Conservation (phyloP, 2,888 invertebrate species). For the Xiphydria camelus region DNA sequence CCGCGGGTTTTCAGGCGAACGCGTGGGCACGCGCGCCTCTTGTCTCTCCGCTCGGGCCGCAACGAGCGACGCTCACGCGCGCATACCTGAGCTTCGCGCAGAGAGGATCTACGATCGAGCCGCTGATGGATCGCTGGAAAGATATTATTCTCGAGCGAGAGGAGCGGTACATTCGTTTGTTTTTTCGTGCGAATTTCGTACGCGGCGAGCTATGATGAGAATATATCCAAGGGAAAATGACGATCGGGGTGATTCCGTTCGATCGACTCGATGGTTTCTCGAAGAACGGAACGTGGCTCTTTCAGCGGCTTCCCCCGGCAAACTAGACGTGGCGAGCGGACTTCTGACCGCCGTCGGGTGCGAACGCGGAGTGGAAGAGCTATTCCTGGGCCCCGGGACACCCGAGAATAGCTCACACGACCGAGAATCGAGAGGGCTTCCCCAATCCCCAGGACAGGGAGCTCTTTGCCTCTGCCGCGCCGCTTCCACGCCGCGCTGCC, state of each 20-base stretch:
- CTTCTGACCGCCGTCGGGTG: slow-evolving; percentile 18
- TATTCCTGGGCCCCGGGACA: slow-evolving; percentile 40
- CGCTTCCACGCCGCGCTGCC: slow-evolving; percentile 18
- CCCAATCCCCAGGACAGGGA: slow-evolving; percentile 34
- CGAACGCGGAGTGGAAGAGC: slow-evolving; percentile 24
- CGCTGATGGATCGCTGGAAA: slow-evolving; percentile 16
- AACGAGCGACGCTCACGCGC: slow-evolving; percentile 29
- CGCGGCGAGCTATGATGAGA: too few relatives aligned
- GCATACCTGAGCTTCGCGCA: slow-evolving; percentile 25
- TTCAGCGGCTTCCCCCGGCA: too few relatives aligned
- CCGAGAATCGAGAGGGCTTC: slow-evolving; percentile 37
- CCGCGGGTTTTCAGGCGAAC: slow-evolving; percentile 10
- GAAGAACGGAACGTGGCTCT: too few relatives aligned
- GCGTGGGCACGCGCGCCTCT: slow-evolving; percentile 33
- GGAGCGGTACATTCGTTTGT: too few relatives aligned
- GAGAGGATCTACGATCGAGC: slow-evolving; percentile 23
- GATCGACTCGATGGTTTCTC: too few relatives aligned
- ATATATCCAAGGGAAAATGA: too few relatives aligned
- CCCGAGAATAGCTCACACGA: slow-evolving; percentile 37
- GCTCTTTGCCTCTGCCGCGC: slow-evolving; percentile 6
- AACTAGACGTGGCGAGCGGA: slow-evolving; percentile 21
- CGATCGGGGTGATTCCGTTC: too few relatives aligned
- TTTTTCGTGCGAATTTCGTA: too few relatives aligned
- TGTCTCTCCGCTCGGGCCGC: slow-evolving; percentile 22
- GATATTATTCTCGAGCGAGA: slow-evolving; percentile 2